Evolutionary conservation across 2,113 vertebrate genomes (phyloP), one percentile per base, ranked within the genome.

Genomic region (Callionymus lyra): DNA sequence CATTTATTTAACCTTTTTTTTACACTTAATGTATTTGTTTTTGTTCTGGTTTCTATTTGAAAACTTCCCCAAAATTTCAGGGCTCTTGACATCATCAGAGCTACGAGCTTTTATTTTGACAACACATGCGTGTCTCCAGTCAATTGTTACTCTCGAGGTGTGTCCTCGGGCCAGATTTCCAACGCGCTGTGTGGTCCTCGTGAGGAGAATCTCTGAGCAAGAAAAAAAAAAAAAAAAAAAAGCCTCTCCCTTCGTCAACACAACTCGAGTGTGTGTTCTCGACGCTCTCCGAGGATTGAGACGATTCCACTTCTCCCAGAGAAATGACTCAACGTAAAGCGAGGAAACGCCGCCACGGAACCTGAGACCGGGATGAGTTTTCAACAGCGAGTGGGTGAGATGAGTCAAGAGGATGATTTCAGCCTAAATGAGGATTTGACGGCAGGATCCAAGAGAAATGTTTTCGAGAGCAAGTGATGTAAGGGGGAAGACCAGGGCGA

Each of bases 231-330:
- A 51, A 68, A 70, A 76, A 59, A 73, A 65, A 76, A 59, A 46
- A 78, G 77, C 85, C 84, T 83, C 84, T 70, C 85, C 85, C 85
- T 87, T 87, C 38, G 59, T 80, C 81, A 86, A 87, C 83, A 87
- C 60, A 74, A 74, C 57, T 13, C 44, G 48, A 72, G 59, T 72
- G 61, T 34, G 51, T 65, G 12, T 73, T 74, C 50, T 53, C 48
- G 50, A 44, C 37, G 66, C 59, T 72, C 73, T 77, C 69, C n/a
- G 49, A 8, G 68, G 74, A 77, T n/a, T n/a, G 49, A 8, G 15
- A 32, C 53, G 70, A 56, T 41, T 51, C 54, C 6, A 19, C 38
- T 63, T 68, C 77, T 83, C 70, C 70, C 72, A 78, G 68, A 47
- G 51, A 82, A n/a, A 79, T 82, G 82, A 82, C 62, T 83, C 76